Evolutionary conservation across 2,888 invertebrate species (phyloP), one percentile per base, ranked within the genome.

Genomic region (Helleia helle): DNA sequence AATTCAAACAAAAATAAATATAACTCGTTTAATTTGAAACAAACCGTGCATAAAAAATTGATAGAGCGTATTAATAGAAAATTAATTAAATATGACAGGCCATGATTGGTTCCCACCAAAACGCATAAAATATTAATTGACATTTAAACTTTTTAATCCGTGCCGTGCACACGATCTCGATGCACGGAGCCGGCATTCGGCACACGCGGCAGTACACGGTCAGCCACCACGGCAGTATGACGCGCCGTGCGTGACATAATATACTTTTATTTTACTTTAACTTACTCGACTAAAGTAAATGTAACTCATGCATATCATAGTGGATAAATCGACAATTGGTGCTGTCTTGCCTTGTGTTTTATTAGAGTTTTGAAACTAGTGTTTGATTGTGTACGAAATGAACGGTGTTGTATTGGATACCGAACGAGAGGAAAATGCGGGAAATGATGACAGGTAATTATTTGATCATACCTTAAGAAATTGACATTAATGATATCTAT

Each of bases 331-430:
- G n/a, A n/a, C n/a, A 8, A 1, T 22, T 22, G 22, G 22, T 22
- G 22, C 22, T 22, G 22, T 22, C n/a, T n/a, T n/a, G 51, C 54
- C 53, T 51, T 54, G 31, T 52, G 41, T 41, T 24, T 46, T n/a
- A n/a, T n/a, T n/a, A n/a, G n/a, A 22, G 36, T 44, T 29, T 44
- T 49, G 51, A 52, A 48, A 46, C 54, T 54, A 54, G 58, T 55
- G 50, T 27, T 39, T 47, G 41, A 43, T 41, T 45, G 40, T 44
- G 43, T 42, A 41, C 27, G 53, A 56, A 46, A 70, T 72, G 72
- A 73, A 69, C 52, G 68, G 69, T 47, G 56, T 69, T 22, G 53
- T 61, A 1, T 46, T 58, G 8, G 59, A 65, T 41, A 43, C 54
- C 46, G 67, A 65, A 46, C 54, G 59, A 40, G 48, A 47, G 39